These are phyloP conservation scores for Schizopygopsis malacanthus DNA, from an alignment of 2,797 vertebrate species.

Conservation along the genomic window DNA sequence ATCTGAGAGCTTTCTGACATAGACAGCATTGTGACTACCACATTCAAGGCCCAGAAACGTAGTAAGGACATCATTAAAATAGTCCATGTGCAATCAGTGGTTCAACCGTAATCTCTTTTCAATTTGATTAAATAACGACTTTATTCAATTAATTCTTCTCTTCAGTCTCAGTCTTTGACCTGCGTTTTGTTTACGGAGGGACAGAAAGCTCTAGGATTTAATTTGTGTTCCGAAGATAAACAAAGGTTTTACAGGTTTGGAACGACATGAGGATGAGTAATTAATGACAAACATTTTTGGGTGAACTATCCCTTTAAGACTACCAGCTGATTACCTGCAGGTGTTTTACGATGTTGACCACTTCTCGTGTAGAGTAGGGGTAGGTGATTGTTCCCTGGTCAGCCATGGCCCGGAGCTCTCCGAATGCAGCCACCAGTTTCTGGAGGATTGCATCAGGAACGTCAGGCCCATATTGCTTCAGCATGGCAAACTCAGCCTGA, in stretches of 20 bases:
- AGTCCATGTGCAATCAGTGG: no score
- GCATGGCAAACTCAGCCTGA: slow-evolving; percentile 91
- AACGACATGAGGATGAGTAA: neutral
- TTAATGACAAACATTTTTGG: neutral
- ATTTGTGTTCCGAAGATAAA: neutral
- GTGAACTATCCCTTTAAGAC: neutral
- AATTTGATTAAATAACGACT: no score
- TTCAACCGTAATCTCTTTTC: no score
- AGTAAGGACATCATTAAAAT: no score
- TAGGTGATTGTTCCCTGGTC: slow-evolving; percentile 95
- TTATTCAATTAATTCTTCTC: no score
- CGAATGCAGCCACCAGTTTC: slow-evolving; percentile 93
- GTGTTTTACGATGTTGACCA: slow-evolving; percentile 97
- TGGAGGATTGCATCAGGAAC: slow-evolving; percentile 86
- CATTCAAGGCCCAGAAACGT: no score
- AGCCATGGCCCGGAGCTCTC: slow-evolving; percentile 92
- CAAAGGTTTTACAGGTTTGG: neutral
- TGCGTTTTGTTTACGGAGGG: no score
- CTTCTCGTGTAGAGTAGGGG: slow-evolving; percentile 96
- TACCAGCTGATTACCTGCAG: slow-evolving; percentile 84
- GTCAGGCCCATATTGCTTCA: slow-evolving; percentile 90
- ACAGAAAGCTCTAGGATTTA: neutral
- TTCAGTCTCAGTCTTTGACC: no score
- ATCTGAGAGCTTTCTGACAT: no score
- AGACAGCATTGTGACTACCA: no score